Base-by-base conservation (phyloP, 2,113 vertebrate species). In the Larimichthys crocea region DNA sequence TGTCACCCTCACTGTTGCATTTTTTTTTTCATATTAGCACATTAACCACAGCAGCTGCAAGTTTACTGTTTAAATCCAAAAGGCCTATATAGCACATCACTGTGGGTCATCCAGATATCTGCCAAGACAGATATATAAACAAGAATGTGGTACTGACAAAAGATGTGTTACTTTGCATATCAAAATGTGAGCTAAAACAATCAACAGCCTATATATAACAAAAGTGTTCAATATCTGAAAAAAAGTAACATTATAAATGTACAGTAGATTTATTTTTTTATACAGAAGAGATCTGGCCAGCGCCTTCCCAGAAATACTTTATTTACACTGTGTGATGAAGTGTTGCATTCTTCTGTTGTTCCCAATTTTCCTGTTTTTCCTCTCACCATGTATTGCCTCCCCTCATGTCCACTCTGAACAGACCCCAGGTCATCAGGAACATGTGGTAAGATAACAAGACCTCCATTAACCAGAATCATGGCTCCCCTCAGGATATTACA, bases 391-490 rank as follows among this genome's bases (percentile, higher is more conserved):
- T 17, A 50, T 67, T 17, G 6, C 35, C 55, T 80, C 66, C 65
- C 57, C 40, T 68, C 60, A 49, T 46, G 46, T 82, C 57, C 62
- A 62, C 73, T 83, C 49, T 53, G 64, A 26, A 76, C 14, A 62
- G 53, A 80, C 49, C 70, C 70, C 63, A 22, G 82, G 79, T 82
- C 83, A 89, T 80, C 66, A 73, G 76, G 85, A 86, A 80, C 70
- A 90, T 86, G 79, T 76, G 63, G 80, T 68, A 65, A 78, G 77
- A 92, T 88, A 89, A 90, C 48, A 92, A 89, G 61, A 89, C 67
- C 81, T 71, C 84, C 88, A 84, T 89, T 78, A 79, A 84, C 65
- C 24, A 40, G 48, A 65, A 85, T 77, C 81, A 72, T 20, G 29
- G 52, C 59, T 79, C 69, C 75, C 46, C 40, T 68, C 64, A 74